Evolutionary conservation across 2,797 vertebrate species (phyloP).

Genomic region (Parauchenoglanis punctatus): DNA sequence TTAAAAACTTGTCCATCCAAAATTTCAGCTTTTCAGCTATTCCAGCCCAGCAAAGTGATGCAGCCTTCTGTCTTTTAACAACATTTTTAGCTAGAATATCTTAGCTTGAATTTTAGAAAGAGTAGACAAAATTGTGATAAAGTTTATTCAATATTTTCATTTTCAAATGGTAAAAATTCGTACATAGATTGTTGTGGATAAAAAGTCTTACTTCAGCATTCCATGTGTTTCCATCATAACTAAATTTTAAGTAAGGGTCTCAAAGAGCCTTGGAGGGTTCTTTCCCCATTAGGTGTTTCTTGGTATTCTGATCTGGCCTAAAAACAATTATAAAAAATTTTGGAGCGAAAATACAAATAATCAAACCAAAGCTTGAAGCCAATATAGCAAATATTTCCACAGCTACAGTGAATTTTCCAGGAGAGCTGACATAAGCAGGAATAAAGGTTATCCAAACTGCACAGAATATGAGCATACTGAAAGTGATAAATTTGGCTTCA

Average conservation of each 20-base stretch:
- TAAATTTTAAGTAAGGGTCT: not conserved
- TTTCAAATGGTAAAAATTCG: not conserved
- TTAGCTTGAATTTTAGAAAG: not conserved
- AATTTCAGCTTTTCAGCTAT: constrained; percentile 48
- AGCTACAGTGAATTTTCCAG: constrained; percentile 63
- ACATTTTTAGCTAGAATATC: not conserved
- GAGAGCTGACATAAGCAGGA: constrained; percentile 62
- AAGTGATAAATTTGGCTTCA: constrained; percentile 63
- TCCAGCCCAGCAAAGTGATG: not conserved
- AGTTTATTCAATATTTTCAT: not conserved
- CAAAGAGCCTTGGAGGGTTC: constrained; percentile 45
- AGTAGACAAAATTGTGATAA: not conserved
- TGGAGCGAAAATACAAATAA: constrained; percentile 60
- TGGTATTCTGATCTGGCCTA: constrained; percentile 61
- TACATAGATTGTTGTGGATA: not conserved
- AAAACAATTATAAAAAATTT: constrained; percentile 64
- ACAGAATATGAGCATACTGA: constrained; percentile 65
- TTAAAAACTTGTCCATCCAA: not conserved
- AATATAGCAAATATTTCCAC: constrained; percentile 64
- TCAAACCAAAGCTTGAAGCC: constrained; percentile 60
- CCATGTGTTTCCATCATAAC: not conserved
- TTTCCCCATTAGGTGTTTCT: constrained; percentile 62
- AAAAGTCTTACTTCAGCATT: not conserved
- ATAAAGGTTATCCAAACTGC: constrained; percentile 48
- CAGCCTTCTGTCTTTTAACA: not conserved